Conservation (phyloP, 2,113 vertebrate species). For the Poeciliopsis turrubarensis region DNA sequence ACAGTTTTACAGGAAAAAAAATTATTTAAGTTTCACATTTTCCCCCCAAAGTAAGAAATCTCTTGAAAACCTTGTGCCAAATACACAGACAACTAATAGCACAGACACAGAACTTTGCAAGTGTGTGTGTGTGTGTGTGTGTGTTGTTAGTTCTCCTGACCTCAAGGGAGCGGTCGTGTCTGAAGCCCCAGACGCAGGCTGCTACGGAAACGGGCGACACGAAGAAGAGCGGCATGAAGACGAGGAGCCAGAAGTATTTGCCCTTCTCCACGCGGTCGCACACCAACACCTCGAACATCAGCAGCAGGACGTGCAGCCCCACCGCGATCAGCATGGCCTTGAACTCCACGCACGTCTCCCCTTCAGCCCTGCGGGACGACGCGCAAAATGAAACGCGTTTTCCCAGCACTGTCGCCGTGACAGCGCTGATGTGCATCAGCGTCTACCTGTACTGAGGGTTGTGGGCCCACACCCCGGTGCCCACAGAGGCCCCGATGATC, state of each 20-base stretch:
- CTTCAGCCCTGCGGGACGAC: constrained; percentile 77
- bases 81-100: not conserved
- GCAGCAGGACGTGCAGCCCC: constrained; percentile 92
- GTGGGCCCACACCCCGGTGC: constrained; percentile 95
- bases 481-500: constrained; percentile 93
- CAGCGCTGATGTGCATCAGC: too few species aligned
- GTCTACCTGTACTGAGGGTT: constrained; percentile 96
- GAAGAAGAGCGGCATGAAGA: constrained; percentile 98
- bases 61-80: not conserved
- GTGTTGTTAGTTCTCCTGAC: constrained; percentile 61
- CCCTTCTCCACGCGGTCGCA: constrained; percentile 92
- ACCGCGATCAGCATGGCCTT: constrained; percentile 98
- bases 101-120: fast-evolving
- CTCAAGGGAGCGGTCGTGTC: constrained; percentile 96
- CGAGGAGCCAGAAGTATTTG: constrained; percentile 93
- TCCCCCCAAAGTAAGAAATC: too few species aligned
- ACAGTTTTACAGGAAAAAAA: too few species aligned
- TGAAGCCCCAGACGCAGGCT: constrained; percentile 97
- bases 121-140: not conserved
- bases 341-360: constrained; percentile 98
- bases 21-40: too few species aligned
- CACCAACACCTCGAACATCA: constrained; percentile 98
- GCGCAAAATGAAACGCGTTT: not conserved
- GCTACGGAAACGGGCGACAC: constrained; percentile 97
- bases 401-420: too few species aligned